Evolutionary conservation across 1,140 invertebrate species (phyloP).

Genomic region (Chelonus insularis): DNA sequence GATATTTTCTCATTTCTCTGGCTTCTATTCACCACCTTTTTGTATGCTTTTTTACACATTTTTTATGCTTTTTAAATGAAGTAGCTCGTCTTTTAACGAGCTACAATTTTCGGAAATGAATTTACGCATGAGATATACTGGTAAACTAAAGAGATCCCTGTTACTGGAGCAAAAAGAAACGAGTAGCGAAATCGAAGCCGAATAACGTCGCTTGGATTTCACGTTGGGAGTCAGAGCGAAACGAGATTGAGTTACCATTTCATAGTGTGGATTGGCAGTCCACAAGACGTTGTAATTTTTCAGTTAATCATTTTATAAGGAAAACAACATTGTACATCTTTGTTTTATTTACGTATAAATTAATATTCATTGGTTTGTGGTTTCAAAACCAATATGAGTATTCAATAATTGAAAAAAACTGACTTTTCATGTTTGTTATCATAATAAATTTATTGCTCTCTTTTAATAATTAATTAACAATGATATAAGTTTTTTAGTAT

Average conservation of each 20-base stretch:
- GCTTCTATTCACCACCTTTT: background rate
- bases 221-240: slow-evolving; percentile 28
- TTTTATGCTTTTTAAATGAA: background rate
- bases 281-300: background rate
- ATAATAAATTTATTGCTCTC: too few species aligned
- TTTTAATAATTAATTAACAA: too few species aligned
- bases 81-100: background rate
- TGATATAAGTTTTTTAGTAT: too few species aligned
- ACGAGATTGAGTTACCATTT: slow-evolving; percentile 26
- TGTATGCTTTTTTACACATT: background rate
- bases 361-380: too few species aligned
- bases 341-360: too few species aligned
- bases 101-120: background rate
- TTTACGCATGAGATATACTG: background rate
- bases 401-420: too few species aligned
- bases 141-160: slow-evolving; percentile 9
- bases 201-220: slow-evolving; percentile 26
- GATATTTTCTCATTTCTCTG: slow-evolving; percentile 17
- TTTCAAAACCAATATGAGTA: too few species aligned
- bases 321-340: too few species aligned
- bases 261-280: background rate
- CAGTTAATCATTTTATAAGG: background rate
- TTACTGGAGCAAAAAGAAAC: slow-evolving; percentile 24
- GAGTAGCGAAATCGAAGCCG: slow-evolving; percentile 26
- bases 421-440: too few species aligned